Evolutionary conservation across 2,113 vertebrate species (phyloP).

Genomic region (Cercocebus atys): DNA sequence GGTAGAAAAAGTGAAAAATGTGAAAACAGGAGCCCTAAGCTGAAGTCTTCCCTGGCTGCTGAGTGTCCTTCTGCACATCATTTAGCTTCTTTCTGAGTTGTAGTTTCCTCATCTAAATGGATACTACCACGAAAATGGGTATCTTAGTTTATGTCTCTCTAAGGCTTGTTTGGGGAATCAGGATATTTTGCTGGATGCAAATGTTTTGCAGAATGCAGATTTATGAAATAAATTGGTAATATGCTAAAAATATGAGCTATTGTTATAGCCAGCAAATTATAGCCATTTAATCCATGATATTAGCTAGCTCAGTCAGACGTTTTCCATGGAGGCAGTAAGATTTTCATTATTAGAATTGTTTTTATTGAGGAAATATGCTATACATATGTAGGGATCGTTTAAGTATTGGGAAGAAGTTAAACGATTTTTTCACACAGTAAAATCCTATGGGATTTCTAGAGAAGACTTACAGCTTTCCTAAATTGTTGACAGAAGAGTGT

Average conservation of each 20-base stretch:
- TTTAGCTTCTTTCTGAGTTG: background rate
- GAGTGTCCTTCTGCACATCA: background rate
- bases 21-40: background rate
- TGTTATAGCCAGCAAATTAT: background rate
- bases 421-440: background rate
- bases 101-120: background rate
- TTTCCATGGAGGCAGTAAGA: background rate
- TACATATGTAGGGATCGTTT: background rate
- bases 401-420: background rate
- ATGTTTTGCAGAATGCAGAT: background rate
- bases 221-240: background rate
- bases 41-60: background rate
- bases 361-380: background rate
- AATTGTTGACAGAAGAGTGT: slow-evolving; percentile 10
- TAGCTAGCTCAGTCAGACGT: background rate
- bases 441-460: background rate
- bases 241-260: background rate
- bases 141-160: background rate
- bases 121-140: background rate
- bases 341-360: background rate
- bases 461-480: background rate
- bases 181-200: background rate
- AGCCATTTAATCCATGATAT: background rate
- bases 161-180: background rate
- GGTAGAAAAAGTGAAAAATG: background rate